Percentiles rank a stretch among this genome's conserved stretches.
These are phyloP conservation scores for Drosophila yooni DNA, from an alignment of 2,888 invertebrate species.

Conservation along the genomic window DNA sequence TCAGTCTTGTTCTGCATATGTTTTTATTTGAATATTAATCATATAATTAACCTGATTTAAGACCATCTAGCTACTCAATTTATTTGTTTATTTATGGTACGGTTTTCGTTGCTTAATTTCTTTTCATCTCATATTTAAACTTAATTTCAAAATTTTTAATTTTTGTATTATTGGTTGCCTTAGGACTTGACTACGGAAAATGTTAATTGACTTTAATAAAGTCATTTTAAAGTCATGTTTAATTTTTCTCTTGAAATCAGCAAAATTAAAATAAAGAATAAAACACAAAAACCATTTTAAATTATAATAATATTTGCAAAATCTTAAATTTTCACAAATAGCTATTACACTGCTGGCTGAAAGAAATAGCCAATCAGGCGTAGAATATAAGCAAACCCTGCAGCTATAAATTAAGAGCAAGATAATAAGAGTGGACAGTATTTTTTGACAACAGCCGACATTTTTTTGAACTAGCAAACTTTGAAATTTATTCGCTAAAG, in stretches of 20 bases:
- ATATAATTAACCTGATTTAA: slow-evolving; percentile 33
- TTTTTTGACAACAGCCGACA: slow-evolving; percentile 7
- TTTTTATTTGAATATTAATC: slow-evolving; percentile 47
- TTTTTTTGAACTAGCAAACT: slow-evolving; percentile 26
- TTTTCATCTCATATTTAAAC: too few relatives aligned
- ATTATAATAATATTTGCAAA: background rate
- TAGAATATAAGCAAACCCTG: background rate
- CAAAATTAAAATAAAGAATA: background rate
- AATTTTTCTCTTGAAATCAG: background rate
- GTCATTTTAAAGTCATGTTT: background rate
- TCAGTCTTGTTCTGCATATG: background rate
- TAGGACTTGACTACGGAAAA: background rate
- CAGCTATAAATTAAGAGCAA: slow-evolving; percentile 38
- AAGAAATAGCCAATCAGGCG: background rate
- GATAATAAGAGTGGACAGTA: slow-evolving; percentile 17
- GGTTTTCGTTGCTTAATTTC: background rate
- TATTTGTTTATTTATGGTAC: background rate
- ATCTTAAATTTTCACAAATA: background rate
- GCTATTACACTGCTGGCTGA: background rate
- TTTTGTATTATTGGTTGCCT: background rate
- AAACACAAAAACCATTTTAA: background rate
- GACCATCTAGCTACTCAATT: background rate
- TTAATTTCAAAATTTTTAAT: background rate
- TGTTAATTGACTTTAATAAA: background rate
- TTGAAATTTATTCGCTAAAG: slow-evolving; percentile 34